A percentile compares a stretch with the other conserved stretches of the same genome.
Conservation (phyloP, 2,113 vertebrate genomes). For the Calypte anna region DNA sequence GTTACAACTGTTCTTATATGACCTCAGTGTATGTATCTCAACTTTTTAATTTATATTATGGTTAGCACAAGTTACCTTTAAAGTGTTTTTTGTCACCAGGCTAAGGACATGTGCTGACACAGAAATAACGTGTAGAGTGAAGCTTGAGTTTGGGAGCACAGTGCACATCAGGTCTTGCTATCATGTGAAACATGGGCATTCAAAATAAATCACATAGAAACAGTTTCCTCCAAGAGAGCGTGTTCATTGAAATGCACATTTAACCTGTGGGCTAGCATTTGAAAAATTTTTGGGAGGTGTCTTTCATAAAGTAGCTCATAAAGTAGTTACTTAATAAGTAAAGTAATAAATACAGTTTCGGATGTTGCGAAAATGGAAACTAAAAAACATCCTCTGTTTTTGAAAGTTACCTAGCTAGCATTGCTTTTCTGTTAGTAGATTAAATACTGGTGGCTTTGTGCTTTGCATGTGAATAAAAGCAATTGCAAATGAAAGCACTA, state of each 20-base stretch:
- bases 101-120: background rate
- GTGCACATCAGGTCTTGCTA: background rate
- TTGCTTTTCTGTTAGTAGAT: background rate
- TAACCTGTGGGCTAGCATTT: background rate
- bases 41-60: background rate
- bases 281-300: background rate
- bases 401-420: background rate
- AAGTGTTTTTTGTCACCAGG: background rate
- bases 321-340: background rate
- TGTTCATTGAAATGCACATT: background rate
- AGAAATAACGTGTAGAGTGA: background rate
- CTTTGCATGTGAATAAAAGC: background rate
- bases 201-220: background rate
- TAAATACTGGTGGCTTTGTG: background rate
- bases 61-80: background rate
- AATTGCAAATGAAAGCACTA: background rate
- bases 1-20: background rate
- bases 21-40: background rate
- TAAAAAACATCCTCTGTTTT: background rate
- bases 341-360: background rate
- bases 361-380: background rate
- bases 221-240: background rate
- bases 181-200: background rate
- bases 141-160: background rate
- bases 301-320: background rate